These are phyloP conservation scores for Drosophila murphyi DNA, from an alignment of 1,140 invertebrate genomes.

Conservation along the genomic window DNA sequence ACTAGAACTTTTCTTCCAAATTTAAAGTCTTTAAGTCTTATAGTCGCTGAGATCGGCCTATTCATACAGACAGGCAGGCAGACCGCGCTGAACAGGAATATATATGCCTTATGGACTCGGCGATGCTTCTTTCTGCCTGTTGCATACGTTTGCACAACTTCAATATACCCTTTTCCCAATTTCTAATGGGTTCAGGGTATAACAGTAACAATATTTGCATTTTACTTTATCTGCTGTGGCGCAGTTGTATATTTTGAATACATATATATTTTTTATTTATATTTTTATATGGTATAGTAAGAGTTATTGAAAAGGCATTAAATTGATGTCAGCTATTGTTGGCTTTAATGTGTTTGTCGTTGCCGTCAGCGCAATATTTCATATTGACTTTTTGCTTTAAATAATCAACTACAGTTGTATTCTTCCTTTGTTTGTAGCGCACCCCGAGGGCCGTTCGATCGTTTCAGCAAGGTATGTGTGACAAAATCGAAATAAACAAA, in stretches of 20 bases:
- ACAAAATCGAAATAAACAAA: slow-evolving; percentile 5
- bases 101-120: too few species aligned
- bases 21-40: too few species aligned
- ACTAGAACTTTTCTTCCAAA: too few species aligned
- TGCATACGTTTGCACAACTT: too few species aligned
- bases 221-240: slow-evolving; percentile 66
- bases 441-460: slow-evolving; percentile 41
- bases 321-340: slow-evolving; percentile 62
- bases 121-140: too few species aligned
- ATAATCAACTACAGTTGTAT: slow-evolving; percentile 52
- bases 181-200: too few species aligned
- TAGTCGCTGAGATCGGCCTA: too few species aligned
- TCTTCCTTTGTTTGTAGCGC: slow-evolving; percentile 13
- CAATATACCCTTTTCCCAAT: too few species aligned
- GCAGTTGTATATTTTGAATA: slow-evolving; percentile 39
- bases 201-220: slow-evolving; percentile 46
- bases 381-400: slow-evolving; percentile 70
- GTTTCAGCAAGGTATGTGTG: slow-evolving; percentile 62
- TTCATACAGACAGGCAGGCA: too few species aligned
- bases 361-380: slow-evolving; percentile 53
- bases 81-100: too few species aligned
- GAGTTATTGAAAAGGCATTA: slow-evolving; percentile 64
- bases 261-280: slow-evolving; percentile 2
- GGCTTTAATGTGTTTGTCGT: slow-evolving; percentile 60
- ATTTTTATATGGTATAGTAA: slow-evolving; percentile 26